Conservation (phyloP, 2,888 invertebrate species). For the Theretra japonica region DNA sequence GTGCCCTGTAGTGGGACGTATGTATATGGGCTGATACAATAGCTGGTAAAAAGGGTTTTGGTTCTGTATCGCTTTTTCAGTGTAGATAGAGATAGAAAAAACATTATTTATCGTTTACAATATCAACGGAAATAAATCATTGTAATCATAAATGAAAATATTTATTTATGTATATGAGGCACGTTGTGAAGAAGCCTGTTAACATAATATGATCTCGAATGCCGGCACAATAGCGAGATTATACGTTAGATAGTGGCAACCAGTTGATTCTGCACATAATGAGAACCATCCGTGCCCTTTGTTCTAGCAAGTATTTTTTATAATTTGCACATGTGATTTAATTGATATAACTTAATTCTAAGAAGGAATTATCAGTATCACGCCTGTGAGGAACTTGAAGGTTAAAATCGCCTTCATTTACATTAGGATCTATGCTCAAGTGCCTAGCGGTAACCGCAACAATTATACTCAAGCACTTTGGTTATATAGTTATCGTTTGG, state of each 20-base stretch:
- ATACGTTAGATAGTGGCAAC: constrained; percentile 27
- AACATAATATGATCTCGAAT: not conserved
- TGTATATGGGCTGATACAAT: no score
- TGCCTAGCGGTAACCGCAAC: not conserved
- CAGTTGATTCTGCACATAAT: constrained; percentile 31
- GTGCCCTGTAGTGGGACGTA: no score
- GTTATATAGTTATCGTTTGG: no score
- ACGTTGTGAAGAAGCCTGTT: not conserved
- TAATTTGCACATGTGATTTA: constrained; percentile 2
- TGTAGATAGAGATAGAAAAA: no score
- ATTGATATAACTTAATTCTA: constrained; percentile 18
- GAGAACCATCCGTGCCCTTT: constrained; percentile 30
- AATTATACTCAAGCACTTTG: not conserved
- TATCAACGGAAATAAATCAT: no score
- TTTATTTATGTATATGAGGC: not conserved
- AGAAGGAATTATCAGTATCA: constrained; percentile 11
- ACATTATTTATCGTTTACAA: no score
- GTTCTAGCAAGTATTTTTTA: constrained; percentile 26
- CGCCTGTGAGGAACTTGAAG: constrained; percentile 8
- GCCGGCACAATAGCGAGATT: constrained; percentile 21
- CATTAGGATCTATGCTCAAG: not conserved
- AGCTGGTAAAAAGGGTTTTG: no score
- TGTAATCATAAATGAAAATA: not conserved
- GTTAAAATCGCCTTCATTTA: not conserved
- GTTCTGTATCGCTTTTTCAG: no score